These are phyloP conservation scores for Scaptomyza cyrtandrae DNA, from an alignment of 2,888 invertebrate genomes.

Conservation along the genomic window DNA sequence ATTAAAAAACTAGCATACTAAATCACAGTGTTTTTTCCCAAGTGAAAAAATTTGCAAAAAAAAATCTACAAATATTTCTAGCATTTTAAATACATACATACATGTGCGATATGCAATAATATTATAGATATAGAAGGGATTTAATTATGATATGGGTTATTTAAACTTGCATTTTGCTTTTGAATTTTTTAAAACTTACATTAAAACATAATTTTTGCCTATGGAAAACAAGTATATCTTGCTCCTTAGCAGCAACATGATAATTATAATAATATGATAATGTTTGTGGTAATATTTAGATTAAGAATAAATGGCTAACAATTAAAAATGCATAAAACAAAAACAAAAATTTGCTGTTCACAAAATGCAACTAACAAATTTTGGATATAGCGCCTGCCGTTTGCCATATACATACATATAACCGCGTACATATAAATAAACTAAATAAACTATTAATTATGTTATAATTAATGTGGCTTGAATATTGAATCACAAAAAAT, in stretches of 20 bases:
- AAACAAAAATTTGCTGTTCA: conserved; percentile 65
- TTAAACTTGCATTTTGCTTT: conserved; percentile 28
- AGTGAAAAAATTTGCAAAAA: conserved; percentile 73
- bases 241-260: conserved; percentile 51
- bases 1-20: conserved; percentile 83
- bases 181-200: conserved; percentile 66
- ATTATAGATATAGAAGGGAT: conserved; percentile 16
- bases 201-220: conserved; percentile 61
- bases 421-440: conserved; percentile 24
- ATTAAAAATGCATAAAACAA: conserved; percentile 79
- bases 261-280: conserved; percentile 30
- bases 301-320: conserved; percentile 77
- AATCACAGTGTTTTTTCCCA: conserved; percentile 82
- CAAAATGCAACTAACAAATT: conserved; percentile 64
- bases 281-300: conserved; percentile 34
- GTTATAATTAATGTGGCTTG: conserved; percentile 63
- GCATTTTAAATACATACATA: conserved; percentile 40
- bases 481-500: conserved; percentile 72
- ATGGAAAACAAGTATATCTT: conserved; percentile 41
- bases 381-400: conserved; percentile 58
- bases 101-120: conserved; percentile 44
- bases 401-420: conserved; percentile 36
- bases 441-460: too few relatives aligned
- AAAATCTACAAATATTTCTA: conserved; percentile 68
- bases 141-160: conserved; percentile 34